Evolutionary conservation across 2,797 vertebrate genomes (phyloP), one percentile per base, ranked within the genome.

Genomic region (Knipowitschia caucasica): DNA sequence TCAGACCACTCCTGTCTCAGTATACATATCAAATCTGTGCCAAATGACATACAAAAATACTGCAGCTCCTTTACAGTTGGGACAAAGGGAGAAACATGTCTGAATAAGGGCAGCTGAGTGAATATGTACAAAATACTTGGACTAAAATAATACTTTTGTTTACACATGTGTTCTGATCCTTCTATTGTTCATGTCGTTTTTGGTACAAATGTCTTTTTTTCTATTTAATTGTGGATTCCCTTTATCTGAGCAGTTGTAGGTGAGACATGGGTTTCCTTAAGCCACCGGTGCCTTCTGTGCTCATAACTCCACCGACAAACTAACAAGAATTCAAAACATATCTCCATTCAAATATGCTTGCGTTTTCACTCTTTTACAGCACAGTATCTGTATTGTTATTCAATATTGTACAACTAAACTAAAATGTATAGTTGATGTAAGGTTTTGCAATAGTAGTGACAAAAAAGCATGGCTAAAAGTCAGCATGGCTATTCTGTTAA

Each of bases 171-270:
- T 49, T 33, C 30, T 49, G 46, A 33, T 33, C 46, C 51, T 62
- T 44, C 30, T 72, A 54, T 62, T 67, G 72, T 81, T 71, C 58
- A 63, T 58, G 15, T 82, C 83, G 67, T 63, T 80, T 84, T 86
- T 79, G 62, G 85, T 82, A 84, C 63, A 79, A 69, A 75, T 83
- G 36, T 77, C 70, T 12, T 42, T 67, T 74, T 75, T 84, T 83
- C 40, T 75, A 73, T 62, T 73, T 67, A 75, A 77, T 80, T 68
- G 79, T 80, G 29, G 58, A 65, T 82, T 80, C 85, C 82, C 80
- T 86, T 85, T 84, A 81, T 77, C 59, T 64, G 49, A 85, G 78
- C 62, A 77, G 80, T 75, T 81, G 81, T 75, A 68, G 68, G 77
- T 69, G 64, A 77, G 67, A 74, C 63, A 33, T 80, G 75, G 75